phyloP scores from a whole-genome alignment of 2,113 vertebrate genomes.

The Myanophis thanlyinensis region DNA sequence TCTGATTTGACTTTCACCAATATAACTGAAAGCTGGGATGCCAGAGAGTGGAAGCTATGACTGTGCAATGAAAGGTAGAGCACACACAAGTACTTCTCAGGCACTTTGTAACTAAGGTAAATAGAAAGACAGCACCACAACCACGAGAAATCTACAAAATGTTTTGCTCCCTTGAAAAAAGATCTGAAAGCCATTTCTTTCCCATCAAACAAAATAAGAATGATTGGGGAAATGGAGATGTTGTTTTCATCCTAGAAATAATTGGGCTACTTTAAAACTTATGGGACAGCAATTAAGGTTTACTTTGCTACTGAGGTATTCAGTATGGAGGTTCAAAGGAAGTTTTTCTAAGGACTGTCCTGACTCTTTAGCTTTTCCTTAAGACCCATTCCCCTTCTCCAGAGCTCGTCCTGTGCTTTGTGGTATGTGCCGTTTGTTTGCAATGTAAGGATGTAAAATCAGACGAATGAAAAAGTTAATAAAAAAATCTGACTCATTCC shows the following conservation, averaged over 20 bases:
- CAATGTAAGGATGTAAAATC: not conserved
- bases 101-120: not conserved
- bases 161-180: not conserved
- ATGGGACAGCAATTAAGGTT: not conserved
- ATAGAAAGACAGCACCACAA: not conserved
- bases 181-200: not conserved
- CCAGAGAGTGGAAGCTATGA: not conserved
- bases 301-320: not conserved
- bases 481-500: not conserved
- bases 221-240: not conserved
- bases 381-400: not conserved
- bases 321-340: not conserved
- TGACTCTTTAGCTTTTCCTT: not conserved
- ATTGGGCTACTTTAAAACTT: not conserved
- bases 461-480: not conserved
- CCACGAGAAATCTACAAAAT: not conserved
- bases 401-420: not conserved
- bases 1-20: not conserved
- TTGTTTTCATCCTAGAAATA: not conserved
- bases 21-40: not conserved
- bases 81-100: not conserved
- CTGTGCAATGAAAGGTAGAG: not conserved
- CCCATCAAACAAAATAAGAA: not conserved
- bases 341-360: not conserved
- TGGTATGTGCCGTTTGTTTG: not conserved